Percentiles rank a stretch among this genome's conserved stretches.
Evolutionary conservation across 2,797 vertebrate genomes (phyloP).

Genomic region (Paguma larvata): DNA sequence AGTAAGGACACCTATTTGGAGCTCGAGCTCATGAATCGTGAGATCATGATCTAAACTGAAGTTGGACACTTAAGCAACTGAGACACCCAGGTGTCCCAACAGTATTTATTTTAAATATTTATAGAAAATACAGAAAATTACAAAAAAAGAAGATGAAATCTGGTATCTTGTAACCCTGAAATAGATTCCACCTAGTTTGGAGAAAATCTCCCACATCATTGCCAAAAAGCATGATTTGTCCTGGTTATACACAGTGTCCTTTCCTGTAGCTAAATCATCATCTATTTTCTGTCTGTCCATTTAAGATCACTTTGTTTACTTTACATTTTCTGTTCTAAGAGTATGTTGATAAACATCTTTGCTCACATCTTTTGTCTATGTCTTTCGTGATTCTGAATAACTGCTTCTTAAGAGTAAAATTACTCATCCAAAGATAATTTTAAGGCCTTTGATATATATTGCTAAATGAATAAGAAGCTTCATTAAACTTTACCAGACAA

Average conservation of each 20-base stretch:
- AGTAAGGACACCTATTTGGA: too few relatives aligned
- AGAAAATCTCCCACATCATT: neutral
- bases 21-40: too few relatives aligned
- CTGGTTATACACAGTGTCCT: neutral
- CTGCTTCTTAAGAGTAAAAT: neutral
- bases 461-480: neutral
- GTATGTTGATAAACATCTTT: neutral
- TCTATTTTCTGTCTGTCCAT: conserved; percentile 2
- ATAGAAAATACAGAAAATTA: neutral
- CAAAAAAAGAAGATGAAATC: neutral
- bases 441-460: conserved; percentile 2
- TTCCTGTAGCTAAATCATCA: neutral
- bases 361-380: neutral
- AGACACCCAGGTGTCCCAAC: too few relatives aligned
- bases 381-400: conserved; percentile 9
- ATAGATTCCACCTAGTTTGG: neutral
- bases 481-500: conserved; percentile 10
- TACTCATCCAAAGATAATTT: neutral
- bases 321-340: conserved; percentile 11
- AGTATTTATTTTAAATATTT: neutral
- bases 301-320: conserved; percentile 19
- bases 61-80: too few relatives aligned
- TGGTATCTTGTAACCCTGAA: neutral
- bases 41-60: too few relatives aligned
- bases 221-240: neutral